Evolutionary conservation across 2,797 vertebrate genomes (phyloP), one percentile per base, ranked within the genome.

Genomic region (Gorsachius magnificus): DNA sequence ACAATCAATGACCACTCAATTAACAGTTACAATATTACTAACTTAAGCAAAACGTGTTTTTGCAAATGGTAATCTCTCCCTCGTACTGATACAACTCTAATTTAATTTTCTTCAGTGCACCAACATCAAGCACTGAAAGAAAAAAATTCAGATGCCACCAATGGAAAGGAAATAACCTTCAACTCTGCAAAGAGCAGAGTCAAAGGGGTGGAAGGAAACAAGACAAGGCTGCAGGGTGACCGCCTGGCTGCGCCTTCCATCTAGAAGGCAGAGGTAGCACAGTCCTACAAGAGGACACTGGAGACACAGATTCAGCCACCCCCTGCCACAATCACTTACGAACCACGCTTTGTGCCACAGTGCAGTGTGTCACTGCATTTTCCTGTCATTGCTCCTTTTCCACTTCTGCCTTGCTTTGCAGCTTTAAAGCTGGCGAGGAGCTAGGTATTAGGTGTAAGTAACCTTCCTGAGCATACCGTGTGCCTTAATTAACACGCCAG

Each of bases 1-100:
- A 53, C 91, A 71, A 97, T 98, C 97, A 92, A 96, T 97, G 95
- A 93, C 87, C 95, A 92, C 95, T 95, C 97, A 93, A 97, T 98
- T 98, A 98, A 97, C 95, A 91, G 91, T 90, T 90, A 80, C 93
- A 85, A 79, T 96, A 97, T 97, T 93, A 97, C 95, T 58, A 96
- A 96, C 96, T 97, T 94, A 84, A 95, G 93, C 94, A 95, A 96
- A 97, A 90, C 2, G 43, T 36, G 92, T 0, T 63, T 72, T 71
- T 93, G 87, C 84, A 91, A 88, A 90, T 54, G 91, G 85, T 46
- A 79, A 94, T 78, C 88, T 93, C 60, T 69, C 69, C 69, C 72
- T 85, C 19, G 2, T 4, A 43, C 61, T 13, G 69, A 85, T 43
- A 77, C 71, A 78, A 84, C 45, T 74, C 85, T 74, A 50, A 87